Percentiles rank a stretch among this genome's conserved stretches.
Evolutionary conservation across 2,888 invertebrate genomes (phyloP).

Genomic region (Ophioninae sp.): DNA sequence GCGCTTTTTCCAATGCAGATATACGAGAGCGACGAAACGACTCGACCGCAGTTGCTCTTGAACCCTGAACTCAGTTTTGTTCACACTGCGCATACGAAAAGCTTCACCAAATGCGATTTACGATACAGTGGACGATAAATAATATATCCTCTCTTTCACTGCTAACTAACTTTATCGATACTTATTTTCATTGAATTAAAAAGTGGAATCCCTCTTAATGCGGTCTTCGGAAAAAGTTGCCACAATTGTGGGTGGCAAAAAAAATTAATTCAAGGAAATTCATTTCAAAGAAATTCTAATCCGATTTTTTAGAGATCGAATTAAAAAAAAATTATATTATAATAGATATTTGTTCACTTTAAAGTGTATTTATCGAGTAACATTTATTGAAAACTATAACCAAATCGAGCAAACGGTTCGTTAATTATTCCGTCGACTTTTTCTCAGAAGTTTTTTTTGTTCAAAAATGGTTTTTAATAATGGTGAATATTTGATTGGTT

Average conservation of each 20-base stretch:
- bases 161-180: neutral
- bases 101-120: constrained; percentile 35
- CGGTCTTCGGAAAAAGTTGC: neutral
- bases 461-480: too few species aligned
- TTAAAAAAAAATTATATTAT: too few species aligned
- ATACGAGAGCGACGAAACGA: constrained; percentile 1
- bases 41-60: constrained; percentile 49
- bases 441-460: too few species aligned
- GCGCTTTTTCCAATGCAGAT: neutral
- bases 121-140: constrained; percentile 37
- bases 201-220: neutral
- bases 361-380: too few species aligned
- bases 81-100: constrained; percentile 33
- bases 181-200: constrained; percentile 5
- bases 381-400: too few species aligned
- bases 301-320: too few species aligned
- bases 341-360: too few species aligned
- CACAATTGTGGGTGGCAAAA: neutral
- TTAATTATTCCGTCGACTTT: too few species aligned
- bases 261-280: too few species aligned
- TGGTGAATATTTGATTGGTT: too few species aligned
- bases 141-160: constrained; percentile 13
- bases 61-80: constrained; percentile 56
- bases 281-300: too few species aligned
- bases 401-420: too few species aligned